Evolutionary conservation across 2,888 invertebrate species (phyloP), one percentile per base, ranked within the genome.

Genomic region (Megastigmus dorsalis): DNA sequence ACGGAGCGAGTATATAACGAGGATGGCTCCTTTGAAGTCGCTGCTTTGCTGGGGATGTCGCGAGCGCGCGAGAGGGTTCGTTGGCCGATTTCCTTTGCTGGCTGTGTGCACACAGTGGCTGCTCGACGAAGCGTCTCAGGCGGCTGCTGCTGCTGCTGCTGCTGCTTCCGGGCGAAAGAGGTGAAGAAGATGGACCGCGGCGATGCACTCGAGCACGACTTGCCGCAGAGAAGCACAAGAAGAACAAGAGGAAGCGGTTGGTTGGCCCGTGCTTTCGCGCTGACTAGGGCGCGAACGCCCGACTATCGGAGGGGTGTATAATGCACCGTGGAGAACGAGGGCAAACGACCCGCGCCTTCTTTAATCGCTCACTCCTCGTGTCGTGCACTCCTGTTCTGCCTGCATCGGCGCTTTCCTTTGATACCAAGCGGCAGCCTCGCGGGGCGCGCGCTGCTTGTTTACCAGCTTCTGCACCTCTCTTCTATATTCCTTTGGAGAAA

Each of bases 21-120:
- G 38, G 57, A 59, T 48, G n/a, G 28, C 18, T 54, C 33, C 43
- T 43, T 59, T 59, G 10, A 28, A 43, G 43, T 33, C 26, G 23
- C n/a, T 48, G 15, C 43, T 43, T 26, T n/a, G n/a, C n/a, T n/a
- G n/a, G n/a, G n/a, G n/a, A n/a, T n/a, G n/a, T n/a, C n/a, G 18
- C 10, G 20, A 18, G 5, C 4, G n/a, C 23, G 26, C 7, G 5
- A 1, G 23, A 28, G 54, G 48, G 59, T 59, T 68, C 59, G 48
- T 48, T 36, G 66, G 41, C 65, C 65, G 54, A 41, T 52, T 52
- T 65, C 4, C 26, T 23, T n/a, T n/a, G n/a, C n/a, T n/a, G n/a
- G n/a, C n/a, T n/a, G n/a, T n/a, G n/a, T n/a, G n/a, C n/a, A n/a
- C n/a, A n/a, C n/a, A n/a, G n/a, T n/a, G n/a, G n/a, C n/a, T n/a